Base-by-base conservation (phyloP, 2,888 invertebrate genomes). In the Chymomyza fuscimana region DNA sequence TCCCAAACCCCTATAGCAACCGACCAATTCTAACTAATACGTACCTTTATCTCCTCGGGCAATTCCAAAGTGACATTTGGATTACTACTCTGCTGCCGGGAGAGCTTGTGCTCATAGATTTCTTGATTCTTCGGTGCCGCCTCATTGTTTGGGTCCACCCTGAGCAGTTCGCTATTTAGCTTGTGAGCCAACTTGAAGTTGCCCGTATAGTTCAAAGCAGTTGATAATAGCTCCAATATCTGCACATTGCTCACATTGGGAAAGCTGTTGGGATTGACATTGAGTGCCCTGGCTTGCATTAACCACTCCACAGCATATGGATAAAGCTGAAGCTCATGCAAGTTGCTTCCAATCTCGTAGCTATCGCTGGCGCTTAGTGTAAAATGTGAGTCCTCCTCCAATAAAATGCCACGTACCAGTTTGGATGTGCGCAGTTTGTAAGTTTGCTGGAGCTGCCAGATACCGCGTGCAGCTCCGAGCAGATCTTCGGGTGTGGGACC, bases 391-490 rank as follows among this genome's bases (percentile, higher is more conserved):
- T 69, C 87, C 95, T 96, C 82, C 94, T 94, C 16, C 95, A 93
- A 0, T 96, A 96, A 79, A 95, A 95, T 93, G 4, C 98, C 98
- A 62, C 94, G 92, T 5, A 96, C 96, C 78, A 99, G 93, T 29
- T 96, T 95, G 0, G 94, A 93, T 0, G 97, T 96, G 68, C 97
- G 94, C 52, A 98, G 92, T 70, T 95, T 94, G 91, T 98, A 98
- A 0, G 97, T 98, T 80, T 96, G 95, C 91, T 99, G 98, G 5
- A 99, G 93, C 54, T 98, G 93, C 70, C 96, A 95, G 60, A 99
- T 93, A 1, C 98, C 98, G 36, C 95, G 95, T 4, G 97, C 97
- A 9, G 98, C 98, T 0, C 98, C 98, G 74, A 95, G 95, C 72
- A 99, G 92, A 91, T 99, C 99, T 89, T 98, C 97, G 63, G 95